A percentile compares a stretch with the other conserved stretches of the same genome.
phyloP scores from a whole-genome alignment of 2,113 vertebrate genomes.

The Himantopus leucocephalus region DNA sequence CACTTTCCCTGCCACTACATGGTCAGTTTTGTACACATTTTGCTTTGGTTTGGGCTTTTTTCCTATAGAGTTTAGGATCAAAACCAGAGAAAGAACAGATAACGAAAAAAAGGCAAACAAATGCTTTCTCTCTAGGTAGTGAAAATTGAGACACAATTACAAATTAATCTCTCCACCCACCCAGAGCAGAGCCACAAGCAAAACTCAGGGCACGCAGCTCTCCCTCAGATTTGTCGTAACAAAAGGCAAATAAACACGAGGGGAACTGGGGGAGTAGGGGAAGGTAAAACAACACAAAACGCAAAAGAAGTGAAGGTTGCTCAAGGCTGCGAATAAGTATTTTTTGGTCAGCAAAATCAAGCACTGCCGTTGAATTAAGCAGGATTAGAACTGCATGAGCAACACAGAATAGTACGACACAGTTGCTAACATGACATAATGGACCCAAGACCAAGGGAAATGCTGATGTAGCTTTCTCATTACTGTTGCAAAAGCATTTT shows the following conservation, averaged over 20 bases:
- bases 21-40: background rate
- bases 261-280: rapidly evolving
- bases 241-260: background rate
- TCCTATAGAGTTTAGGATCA: background rate
- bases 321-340: background rate
- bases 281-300: background rate
- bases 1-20: background rate
- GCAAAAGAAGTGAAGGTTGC: background rate
- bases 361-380: background rate
- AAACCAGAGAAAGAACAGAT: background rate
- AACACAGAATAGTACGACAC: background rate
- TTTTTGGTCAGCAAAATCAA: constrained; percentile 27
- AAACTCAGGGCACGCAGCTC: background rate
- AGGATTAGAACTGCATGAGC: constrained; percentile 54
- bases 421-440: constrained; percentile 32
- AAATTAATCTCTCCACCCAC: background rate
- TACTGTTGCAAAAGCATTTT: constrained; percentile 18
- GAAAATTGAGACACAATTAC: background rate
- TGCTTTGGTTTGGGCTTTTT: background rate
- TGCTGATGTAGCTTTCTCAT: constrained; percentile 20
- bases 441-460: background rate
- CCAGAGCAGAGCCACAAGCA: background rate
- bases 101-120: background rate
- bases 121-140: background rate
- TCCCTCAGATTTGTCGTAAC: background rate